A percentile compares a stretch with the other conserved stretches of the same genome.
phyloP scores from a whole-genome alignment of 2,888 invertebrate species.

The Acrobasis suavella region DNA sequence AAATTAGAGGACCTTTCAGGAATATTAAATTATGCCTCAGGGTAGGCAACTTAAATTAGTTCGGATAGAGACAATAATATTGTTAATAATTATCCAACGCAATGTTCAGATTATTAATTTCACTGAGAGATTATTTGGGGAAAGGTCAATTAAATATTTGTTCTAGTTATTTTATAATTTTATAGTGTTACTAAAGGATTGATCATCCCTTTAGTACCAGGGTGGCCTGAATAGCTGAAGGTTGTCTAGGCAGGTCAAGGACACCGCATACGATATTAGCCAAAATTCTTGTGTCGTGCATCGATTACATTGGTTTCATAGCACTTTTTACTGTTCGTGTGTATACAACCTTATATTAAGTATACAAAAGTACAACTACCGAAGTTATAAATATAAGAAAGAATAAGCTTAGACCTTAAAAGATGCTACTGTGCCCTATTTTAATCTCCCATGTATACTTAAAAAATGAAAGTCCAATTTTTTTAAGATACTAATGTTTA shows the following conservation, averaged over 20 bases:
- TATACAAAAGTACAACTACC: too few species aligned
- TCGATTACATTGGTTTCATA: not conserved
- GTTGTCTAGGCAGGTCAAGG: slow-evolving; percentile 53
- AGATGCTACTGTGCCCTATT: too few species aligned
- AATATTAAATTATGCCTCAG: not conserved
- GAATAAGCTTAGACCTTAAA: too few species aligned
- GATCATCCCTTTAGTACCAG: slow-evolving; percentile 20
- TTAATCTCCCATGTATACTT: too few species aligned
- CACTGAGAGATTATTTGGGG: too few species aligned
- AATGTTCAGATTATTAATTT: not conserved
- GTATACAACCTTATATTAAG: too few species aligned
- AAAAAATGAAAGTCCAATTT: too few species aligned
- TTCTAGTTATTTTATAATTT: not conserved
- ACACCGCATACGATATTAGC: slow-evolving; percentile 53
- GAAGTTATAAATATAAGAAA: too few species aligned
- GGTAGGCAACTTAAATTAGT: not conserved
- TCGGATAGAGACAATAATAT: not conserved
- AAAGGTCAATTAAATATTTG: too few species aligned
- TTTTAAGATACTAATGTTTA: not conserved
- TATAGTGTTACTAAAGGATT: not conserved
- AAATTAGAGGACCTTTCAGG: not conserved
- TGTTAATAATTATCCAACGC: not conserved
- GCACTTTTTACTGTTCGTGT: too few species aligned
- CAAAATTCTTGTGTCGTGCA: slow-evolving; percentile 37
- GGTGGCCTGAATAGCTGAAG: slow-evolving; percentile 41